These are phyloP conservation scores for Karalla daura DNA, from an alignment of 2,797 vertebrate species.

Conservation along the genomic window DNA sequence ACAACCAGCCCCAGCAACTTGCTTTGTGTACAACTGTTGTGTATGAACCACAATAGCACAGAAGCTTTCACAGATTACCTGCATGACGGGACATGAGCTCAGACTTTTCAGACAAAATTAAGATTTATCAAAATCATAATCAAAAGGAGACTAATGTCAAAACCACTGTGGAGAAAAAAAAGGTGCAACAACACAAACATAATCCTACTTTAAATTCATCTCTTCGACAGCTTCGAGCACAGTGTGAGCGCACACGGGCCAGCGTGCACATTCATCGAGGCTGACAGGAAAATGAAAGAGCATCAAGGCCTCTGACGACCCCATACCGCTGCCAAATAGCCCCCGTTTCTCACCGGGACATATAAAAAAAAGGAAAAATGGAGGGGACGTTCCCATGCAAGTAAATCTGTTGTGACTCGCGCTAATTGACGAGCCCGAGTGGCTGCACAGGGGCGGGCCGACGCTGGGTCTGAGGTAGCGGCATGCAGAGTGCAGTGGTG, in stretches of 20 bases:
- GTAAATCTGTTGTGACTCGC: conserved; percentile 64
- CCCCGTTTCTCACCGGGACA: conserved; percentile 32
- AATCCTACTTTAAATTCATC: neutral
- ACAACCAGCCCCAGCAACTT: neutral
- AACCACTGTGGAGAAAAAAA: neutral
- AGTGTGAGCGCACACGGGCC: neutral
- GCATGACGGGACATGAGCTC: neutral
- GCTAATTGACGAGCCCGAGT: conserved; percentile 70
- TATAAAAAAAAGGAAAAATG: no score
- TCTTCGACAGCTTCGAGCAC: conserved; percentile 3
- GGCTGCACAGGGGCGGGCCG: conserved; percentile 26
- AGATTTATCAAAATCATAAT: neutral
- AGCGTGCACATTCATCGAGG: conserved; percentile 46
- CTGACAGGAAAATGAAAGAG: conserved; percentile 64
- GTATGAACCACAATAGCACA: neutral
- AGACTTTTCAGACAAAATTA: neutral
- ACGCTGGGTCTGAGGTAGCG: conserved; percentile 45
- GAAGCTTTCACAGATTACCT: neutral
- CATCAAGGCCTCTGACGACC: conserved; percentile 54
- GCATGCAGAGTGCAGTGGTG: conserved; percentile 39
- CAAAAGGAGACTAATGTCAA: neutral
- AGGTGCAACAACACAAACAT: neutral
- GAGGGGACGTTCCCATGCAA: conserved; percentile 51
- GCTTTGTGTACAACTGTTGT: no score
- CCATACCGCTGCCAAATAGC: conserved; percentile 34